These are phyloP conservation scores for Tricholaema leucomelas DNA, from an alignment of 2,113 vertebrate genomes.

Conservation along the genomic window DNA sequence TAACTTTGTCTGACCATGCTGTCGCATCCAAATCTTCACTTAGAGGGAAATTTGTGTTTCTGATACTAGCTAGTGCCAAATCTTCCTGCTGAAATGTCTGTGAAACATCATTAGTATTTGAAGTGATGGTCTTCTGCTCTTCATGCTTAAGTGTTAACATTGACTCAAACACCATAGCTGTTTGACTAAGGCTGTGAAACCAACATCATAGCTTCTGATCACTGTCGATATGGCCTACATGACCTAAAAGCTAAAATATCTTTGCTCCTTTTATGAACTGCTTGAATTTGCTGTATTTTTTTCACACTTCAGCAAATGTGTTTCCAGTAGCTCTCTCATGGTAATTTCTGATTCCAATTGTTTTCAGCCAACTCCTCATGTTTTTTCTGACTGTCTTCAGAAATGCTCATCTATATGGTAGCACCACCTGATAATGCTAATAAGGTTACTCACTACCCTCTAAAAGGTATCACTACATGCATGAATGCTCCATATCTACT, in stretches of 20 bases:
- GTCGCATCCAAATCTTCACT: background rate
- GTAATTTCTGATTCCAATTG: background rate
- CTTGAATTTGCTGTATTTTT: background rate
- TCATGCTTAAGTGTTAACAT: background rate
- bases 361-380: background rate
- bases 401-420: background rate
- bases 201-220: background rate
- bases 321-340: background rate
- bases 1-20: background rate
- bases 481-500: background rate
- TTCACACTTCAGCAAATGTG: background rate
- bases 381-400: background rate
- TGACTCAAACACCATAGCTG: fast-evolving
- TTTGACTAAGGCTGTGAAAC: background rate
- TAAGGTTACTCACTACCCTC: background rate
- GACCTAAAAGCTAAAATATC: background rate
- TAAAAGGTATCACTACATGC: background rate
- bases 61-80: background rate
- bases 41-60: background rate
- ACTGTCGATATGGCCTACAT: background rate
- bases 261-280: background rate
- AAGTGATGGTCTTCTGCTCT: background rate
- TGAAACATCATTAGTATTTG: background rate
- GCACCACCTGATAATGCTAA: fast-evolving
- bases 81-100: background rate